Conservation (phyloP, 2,797 vertebrate species). For the Sebastes elongatus region DNA sequence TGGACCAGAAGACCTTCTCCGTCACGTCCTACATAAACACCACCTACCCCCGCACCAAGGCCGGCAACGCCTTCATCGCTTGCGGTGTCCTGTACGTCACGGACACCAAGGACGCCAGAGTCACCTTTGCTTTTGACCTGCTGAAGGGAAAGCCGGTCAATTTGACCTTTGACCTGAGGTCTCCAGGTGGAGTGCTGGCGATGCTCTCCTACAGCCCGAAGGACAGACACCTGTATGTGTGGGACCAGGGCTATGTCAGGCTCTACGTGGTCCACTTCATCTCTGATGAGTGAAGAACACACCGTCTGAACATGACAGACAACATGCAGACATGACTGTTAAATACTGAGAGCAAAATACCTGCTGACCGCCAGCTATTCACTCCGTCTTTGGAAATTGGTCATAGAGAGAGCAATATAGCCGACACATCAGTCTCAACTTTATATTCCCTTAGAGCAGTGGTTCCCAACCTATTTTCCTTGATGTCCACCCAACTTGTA, state of each 20-base stretch:
- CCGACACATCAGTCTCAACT: neutral
- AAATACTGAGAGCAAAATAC: neutral
- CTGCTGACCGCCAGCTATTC: neutral
- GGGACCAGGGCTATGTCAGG: conserved; percentile 90
- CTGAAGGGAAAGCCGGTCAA: conserved; percentile 87
- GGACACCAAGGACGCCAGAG: conserved; percentile 88
- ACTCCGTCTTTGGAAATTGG: neutral
- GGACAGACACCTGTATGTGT: conserved; percentile 89
- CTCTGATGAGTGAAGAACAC: conserved; percentile 73
- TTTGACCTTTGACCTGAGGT: conserved; percentile 87
- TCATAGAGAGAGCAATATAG: neutral
- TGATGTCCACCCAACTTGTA: too few relatives aligned
- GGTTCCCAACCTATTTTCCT: too few relatives aligned
- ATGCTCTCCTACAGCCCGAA: conserved; percentile 94
- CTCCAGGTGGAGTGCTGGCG: conserved; percentile 87
- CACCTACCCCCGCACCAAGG: conserved; percentile 92
- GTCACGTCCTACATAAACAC: conserved; percentile 87
- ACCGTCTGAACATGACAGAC: neutral
- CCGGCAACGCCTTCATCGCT: conserved; percentile 92
- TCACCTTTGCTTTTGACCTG: conserved; percentile 93
- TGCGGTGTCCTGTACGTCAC: conserved; percentile 93
- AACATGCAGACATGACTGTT: neutral
- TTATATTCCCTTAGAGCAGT: neutral
- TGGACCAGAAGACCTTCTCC: conserved; percentile 89
- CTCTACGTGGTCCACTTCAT: conserved; percentile 87